Evolutionary conservation across 2,797 vertebrate genomes (phyloP).

Genomic region (Enteromius radiatus): DNA sequence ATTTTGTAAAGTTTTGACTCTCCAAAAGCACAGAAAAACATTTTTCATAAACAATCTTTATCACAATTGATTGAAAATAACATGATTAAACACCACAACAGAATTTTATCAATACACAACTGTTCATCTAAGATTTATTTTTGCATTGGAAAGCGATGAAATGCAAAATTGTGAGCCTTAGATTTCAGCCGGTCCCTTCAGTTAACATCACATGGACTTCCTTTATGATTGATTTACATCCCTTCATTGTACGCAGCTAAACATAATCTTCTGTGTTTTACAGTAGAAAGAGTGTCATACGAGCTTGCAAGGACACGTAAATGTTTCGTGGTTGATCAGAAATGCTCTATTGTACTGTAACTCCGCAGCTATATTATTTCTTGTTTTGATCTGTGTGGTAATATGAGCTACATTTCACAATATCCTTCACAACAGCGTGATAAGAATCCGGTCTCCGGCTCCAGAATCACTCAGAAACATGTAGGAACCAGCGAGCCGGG

Average conservation of each 20-base stretch:
- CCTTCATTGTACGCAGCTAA: not conserved
- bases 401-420: constrained; percentile 25
- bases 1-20: not conserved
- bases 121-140: too few species aligned
- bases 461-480: constrained; percentile 21
- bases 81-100: not conserved
- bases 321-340: not conserved
- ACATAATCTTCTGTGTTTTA: too few species aligned
- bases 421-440: constrained; percentile 10
- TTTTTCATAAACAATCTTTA: not conserved
- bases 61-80: not conserved
- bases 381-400: constrained; percentile 27
- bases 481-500: constrained; percentile 6
- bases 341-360: not conserved
- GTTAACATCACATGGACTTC: not conserved
- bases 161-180: not conserved
- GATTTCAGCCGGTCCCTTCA: not conserved
- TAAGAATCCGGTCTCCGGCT: constrained; percentile 38
- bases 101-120: not conserved
- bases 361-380: not conserved
- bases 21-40: not conserved
- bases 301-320: not conserved
- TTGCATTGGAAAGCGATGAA: too few species aligned
- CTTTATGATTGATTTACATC: not conserved
- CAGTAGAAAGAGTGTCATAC: not conserved